Conservation (phyloP, 2,888 invertebrate genomes). For the Acrobasis repandana region DNA sequence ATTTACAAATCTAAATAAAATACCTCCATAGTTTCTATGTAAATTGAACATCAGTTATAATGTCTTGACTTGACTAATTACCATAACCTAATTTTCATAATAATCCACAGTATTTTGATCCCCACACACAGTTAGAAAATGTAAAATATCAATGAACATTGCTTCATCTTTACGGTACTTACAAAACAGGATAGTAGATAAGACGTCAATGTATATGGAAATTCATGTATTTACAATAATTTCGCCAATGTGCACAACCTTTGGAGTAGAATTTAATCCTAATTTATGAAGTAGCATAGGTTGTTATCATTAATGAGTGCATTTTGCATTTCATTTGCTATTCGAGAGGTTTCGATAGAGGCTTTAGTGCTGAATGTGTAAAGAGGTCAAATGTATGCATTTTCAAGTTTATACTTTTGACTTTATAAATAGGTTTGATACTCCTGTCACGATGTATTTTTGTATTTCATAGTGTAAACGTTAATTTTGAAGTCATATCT, state of each 20-base stretch:
- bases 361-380: neutral
- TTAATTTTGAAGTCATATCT: too few species aligned
- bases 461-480: too few species aligned
- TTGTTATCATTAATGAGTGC: constrained; percentile 16
- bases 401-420: neutral
- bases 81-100: neutral
- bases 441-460: too few species aligned
- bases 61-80: neutral
- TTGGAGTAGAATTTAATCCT: neutral
- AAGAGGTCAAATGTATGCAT: constrained; percentile 2
- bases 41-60: neutral
- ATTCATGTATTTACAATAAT: neutral
- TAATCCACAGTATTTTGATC: neutral
- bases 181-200: neutral
- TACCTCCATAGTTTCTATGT: neutral
- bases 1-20: neutral
- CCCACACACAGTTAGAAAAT: neutral
- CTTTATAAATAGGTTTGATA: neutral
- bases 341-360: neutral
- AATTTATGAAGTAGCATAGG: constrained; percentile 4
- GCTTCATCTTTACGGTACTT: neutral
- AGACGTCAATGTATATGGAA: neutral
- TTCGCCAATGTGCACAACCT: neutral
- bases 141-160: neutral
- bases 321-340: constrained; percentile 13